Evolutionary conservation across 2,888 invertebrate genomes (phyloP), one percentile per base, ranked within the genome.

Genomic region (Hypolimnas misippus): DNA sequence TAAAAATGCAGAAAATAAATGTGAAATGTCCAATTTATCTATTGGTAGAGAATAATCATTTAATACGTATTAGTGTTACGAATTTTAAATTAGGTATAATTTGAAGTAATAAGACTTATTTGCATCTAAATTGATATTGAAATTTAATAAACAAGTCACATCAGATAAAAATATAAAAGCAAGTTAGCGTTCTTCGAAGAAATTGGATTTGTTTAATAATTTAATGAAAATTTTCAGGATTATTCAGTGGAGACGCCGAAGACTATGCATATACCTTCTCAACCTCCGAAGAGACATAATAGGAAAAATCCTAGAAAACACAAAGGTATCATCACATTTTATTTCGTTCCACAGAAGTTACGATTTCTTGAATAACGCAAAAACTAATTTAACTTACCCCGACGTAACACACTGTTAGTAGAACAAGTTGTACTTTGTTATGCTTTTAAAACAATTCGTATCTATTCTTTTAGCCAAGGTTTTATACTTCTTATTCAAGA

Each of bases 231-330:
- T 25, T 57, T 69, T 1, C 71, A 91, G 91, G 88, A 89, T 67
- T 90, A 90, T 68, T 79, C 84, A 12, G 75, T 75, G 6, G 88
- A 87, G 71, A 70, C 77, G 6, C 82, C 82, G 1, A 87, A 81
- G 69, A 75, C 77, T 2, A 72, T 83, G 50, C 83, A 89, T 55
- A 76, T 79, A 46, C 76, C 86, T 0, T 73, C 81, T 1, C 85
- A 84, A 58, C 77, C 81, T 7, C 83, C 86, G 8, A 86, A 91
- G 73, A 74, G 82, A 61, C 85, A 92, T 73, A 80, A 82, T 69
- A 83, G 77, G 67, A 92, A 87, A 76, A 88, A 79, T 60, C 73
- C 79, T 42, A 85, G 83, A 71, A 92, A 86, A 75, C 82, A 83
- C 60, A 91, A 90, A 79, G 89, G 92, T 87, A 82, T 72, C 54